Conservation (phyloP, 2,113 vertebrate species). For the Sceloporus undulatus region DNA sequence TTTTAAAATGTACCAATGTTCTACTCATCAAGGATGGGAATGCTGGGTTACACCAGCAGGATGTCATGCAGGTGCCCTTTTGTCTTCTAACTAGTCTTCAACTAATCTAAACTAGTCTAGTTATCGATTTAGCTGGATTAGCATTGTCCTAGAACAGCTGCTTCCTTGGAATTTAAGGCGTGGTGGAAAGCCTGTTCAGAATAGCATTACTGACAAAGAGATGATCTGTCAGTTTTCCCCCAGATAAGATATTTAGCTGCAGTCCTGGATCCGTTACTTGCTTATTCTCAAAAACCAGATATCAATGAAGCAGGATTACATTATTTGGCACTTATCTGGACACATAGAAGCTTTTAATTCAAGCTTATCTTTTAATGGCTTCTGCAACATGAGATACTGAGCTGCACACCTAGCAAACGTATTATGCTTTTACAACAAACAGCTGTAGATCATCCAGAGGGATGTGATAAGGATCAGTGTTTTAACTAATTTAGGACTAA, state of each 20-base stretch:
- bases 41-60: too few species aligned
- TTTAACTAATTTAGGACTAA: not conserved
- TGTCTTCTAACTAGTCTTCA: too few species aligned
- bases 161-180: not conserved
- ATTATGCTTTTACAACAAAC: conserved; percentile 36
- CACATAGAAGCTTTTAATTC: not conserved
- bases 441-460: conserved; percentile 29
- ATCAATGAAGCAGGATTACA: not conserved
- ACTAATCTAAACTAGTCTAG: too few species aligned
- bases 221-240: not conserved
- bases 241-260: not conserved
- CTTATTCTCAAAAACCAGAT: not conserved
- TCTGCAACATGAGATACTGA: not conserved
- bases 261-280: not conserved
- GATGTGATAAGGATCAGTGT: not conserved
- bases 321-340: conserved; percentile 17
- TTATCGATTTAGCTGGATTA: too few species aligned
- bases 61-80: too few species aligned
- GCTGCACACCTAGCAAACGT: not conserved
- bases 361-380: not conserved
- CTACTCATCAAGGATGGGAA: too few species aligned
- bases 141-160: not conserved
- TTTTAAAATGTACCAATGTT: too few species aligned
- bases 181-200: not conserved
- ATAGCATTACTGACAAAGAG: not conserved